Conservation (phyloP, 2,888 invertebrate species). For the Apamea crenata region DNA sequence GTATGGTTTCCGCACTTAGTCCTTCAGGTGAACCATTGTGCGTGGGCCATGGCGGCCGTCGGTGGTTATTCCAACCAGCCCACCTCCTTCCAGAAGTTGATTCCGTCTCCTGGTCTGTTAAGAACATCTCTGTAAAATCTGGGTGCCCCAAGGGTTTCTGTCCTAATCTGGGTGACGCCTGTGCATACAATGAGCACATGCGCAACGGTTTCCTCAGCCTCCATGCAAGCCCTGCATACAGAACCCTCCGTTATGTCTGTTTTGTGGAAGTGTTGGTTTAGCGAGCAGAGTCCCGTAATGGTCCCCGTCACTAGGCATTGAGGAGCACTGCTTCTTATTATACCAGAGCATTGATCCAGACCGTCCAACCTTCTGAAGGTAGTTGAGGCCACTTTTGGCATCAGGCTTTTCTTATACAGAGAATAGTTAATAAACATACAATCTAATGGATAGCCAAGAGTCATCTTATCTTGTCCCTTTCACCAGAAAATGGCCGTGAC, state of each 20-base stretch:
- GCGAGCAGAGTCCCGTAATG: too few species aligned
- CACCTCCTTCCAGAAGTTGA: background rate
- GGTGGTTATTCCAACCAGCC: background rate
- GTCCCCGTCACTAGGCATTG: background rate
- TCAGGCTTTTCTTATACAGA: background rate
- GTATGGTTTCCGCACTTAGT: background rate
- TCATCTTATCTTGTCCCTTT: conserved; percentile 22
- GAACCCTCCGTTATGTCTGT: background rate
- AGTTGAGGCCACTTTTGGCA: background rate
- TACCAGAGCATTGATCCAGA: background rate
- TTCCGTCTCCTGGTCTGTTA: background rate
- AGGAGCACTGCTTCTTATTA: background rate
- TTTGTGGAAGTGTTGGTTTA: background rate
- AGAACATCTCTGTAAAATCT: background rate
- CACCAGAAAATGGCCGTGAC: background rate
- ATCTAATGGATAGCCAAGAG: background rate
- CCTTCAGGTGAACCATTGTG: background rate
- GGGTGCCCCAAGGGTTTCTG: background rate
- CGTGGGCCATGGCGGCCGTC: background rate
- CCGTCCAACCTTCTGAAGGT: background rate
- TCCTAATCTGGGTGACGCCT: background rate
- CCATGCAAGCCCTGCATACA: background rate
- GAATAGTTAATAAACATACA: background rate
- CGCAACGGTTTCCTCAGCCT: background rate
- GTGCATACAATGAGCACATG: background rate